These are phyloP conservation scores for Phaethornis superciliosus DNA, from an alignment of 2,113 vertebrate species.

Conservation along the genomic window DNA sequence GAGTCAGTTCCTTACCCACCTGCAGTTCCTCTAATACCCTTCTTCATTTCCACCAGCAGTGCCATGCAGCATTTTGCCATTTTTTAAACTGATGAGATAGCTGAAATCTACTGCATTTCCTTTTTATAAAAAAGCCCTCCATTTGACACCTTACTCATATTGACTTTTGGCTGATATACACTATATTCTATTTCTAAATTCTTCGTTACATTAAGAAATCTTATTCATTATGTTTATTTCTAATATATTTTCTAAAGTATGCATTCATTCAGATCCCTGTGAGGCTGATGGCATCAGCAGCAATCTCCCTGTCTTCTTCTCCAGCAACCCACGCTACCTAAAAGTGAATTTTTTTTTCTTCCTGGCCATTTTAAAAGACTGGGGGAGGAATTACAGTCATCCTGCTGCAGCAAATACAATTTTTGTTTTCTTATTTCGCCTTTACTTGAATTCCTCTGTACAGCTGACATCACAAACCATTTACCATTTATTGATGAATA, in stretches of 20 bases:
- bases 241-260: not conserved
- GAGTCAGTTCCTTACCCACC: not conserved
- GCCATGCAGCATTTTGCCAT: not conserved
- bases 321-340: not conserved
- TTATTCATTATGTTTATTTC: not conserved
- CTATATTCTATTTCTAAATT: not conserved
- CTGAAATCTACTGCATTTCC: not conserved
- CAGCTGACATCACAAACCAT: not conserved
- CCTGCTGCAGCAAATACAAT: not conserved
- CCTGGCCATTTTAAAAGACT: not conserved
- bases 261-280: not conserved
- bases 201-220: not conserved
- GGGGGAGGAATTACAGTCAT: not conserved
- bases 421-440: not conserved
- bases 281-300: not conserved
- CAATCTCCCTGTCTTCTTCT: not conserved
- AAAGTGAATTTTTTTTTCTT: not conserved
- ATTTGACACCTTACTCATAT: not conserved
- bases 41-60: not conserved
- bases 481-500: not conserved
- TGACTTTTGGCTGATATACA: not conserved
- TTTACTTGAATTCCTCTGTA: not conserved
- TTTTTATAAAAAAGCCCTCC: not conserved
- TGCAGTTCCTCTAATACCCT: not conserved
- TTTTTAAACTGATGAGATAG: not conserved